phyloP scores from a whole-genome alignment of 2,113 vertebrate genomes.

The Nothocercus julius region DNA sequence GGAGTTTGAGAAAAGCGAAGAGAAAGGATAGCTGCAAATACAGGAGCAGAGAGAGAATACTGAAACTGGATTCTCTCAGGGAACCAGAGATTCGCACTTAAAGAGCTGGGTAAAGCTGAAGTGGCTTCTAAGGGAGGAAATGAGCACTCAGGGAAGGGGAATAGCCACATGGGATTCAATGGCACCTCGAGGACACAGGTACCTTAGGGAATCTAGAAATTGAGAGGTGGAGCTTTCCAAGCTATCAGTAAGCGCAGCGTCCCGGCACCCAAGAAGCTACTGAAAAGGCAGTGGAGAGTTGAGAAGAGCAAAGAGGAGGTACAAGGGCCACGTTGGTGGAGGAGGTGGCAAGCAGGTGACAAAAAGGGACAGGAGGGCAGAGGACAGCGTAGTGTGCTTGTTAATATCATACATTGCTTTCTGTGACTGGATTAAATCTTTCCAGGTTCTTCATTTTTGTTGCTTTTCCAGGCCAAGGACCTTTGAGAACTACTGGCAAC shows the following conservation, averaged over 20 bases:
- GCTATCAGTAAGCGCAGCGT: neutral
- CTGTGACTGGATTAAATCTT: neutral
- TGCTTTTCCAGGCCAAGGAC: neutral
- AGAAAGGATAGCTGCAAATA: neutral
- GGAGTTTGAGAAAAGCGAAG: neutral
- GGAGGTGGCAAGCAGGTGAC: neutral
- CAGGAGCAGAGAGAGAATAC: neutral
- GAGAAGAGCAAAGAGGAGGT: neutral
- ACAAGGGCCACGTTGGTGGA: too few species aligned
- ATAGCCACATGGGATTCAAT: neutral
- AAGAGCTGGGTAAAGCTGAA: neutral
- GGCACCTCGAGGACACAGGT: accelerated
- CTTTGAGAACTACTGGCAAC: neutral
- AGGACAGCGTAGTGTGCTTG: neutral
- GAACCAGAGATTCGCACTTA: slow-evolving; percentile 29
- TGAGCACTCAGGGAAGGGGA: neutral
- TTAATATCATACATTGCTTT: neutral
- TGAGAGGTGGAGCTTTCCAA: neutral
- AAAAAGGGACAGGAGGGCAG: neutral
- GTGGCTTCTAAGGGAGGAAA: neutral
- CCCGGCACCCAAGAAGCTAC: neutral
- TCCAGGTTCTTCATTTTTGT: neutral
- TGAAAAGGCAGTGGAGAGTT: neutral
- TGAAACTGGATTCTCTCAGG: neutral
- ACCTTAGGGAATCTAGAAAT: neutral